Base-by-base conservation (phyloP, 2,113 vertebrate genomes). In the Pedionomus torquatus region DNA sequence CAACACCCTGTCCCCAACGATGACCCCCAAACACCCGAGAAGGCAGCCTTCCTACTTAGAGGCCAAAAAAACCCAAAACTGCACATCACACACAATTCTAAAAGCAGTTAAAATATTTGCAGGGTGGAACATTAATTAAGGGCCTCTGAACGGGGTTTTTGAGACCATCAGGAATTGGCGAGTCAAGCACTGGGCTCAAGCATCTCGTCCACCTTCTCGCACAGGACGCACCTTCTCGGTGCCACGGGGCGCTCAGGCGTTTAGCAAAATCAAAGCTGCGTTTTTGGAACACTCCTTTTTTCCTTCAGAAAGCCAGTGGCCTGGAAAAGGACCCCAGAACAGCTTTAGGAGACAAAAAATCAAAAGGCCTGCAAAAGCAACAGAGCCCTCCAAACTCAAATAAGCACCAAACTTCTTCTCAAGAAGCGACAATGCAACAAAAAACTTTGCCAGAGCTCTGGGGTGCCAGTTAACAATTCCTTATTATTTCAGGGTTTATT, bases 191-290 rank as follows among this genome's bases (percentile, higher is more conserved):
- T 49, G 1, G 2, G n/a, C 51, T 78, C 44, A 37, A 60, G 35
- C 31, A 13, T 55, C 68, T 43, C 30, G 10, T 10, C 16, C 51
- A 28, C 25, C 60, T 25, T 49, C 46, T n/a, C 2, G 17, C 18
- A 43, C 10, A 9, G 15, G 41, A 12, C 15, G 11, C 1, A 2
- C 35, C n/a, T 16, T 31, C 39, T 2, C 23, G 2, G 25, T 5
- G 41, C 39, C 12, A 43, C 41, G 19, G 26, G 52, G 54, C 17
- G 30, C 18, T 39, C 31, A 49, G 19, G 64, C 21, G 30, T 37
- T 57, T 33, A 49, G 35, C 33, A 70, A 92, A 82, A 63, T 37
- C 41, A 25, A 68, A 87, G 41, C 1, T 33, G 5, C 23, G 17
- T n/a, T 69, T 74, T 76, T 54, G 49, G 83, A 87, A 48, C n/a